Percentiles rank a stretch among this genome's conserved stretches.
These are phyloP conservation scores for Aphelocoma californica DNA, from an alignment of 2,797 vertebrate genomes.

Conservation along the genomic window DNA sequence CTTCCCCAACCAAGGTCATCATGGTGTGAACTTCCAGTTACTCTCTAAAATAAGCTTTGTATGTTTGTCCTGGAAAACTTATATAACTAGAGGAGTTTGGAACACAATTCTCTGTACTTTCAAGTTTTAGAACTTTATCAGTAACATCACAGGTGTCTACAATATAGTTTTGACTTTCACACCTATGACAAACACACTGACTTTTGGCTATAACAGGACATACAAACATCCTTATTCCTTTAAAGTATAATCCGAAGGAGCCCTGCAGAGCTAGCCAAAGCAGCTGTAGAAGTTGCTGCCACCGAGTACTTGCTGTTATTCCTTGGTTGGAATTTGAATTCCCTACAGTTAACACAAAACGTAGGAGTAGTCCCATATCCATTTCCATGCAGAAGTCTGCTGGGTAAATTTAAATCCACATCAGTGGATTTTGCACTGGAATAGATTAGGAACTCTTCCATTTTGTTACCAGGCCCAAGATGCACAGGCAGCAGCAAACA, in stretches of 20 bases:
- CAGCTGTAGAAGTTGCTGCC: slow-evolving; percentile 20
- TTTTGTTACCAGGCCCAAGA: background rate
- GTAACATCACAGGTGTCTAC: background rate
- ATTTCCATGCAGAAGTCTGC: background rate
- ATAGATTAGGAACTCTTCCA: background rate
- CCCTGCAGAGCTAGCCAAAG: background rate
- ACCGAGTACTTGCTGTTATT: background rate
- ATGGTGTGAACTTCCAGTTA: background rate
- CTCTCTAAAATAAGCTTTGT: background rate
- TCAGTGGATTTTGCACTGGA: background rate
- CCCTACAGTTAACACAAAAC: background rate
- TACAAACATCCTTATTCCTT: background rate
- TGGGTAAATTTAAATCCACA: background rate
- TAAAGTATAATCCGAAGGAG: background rate
- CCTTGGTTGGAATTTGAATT: background rate
- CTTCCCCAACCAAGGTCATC: background rate
- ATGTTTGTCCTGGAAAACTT: background rate
- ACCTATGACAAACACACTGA: background rate
- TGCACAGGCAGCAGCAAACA: background rate
- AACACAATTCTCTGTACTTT: background rate
- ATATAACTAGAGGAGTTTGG: background rate
- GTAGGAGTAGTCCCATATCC: background rate
- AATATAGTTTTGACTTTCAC: background rate
- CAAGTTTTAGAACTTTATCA: background rate
- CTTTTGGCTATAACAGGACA: background rate